A percentile compares a stretch with the other conserved stretches of the same genome.
Evolutionary conservation across 2,113 vertebrate genomes (phyloP).

Genomic region (Barbus barbus): DNA sequence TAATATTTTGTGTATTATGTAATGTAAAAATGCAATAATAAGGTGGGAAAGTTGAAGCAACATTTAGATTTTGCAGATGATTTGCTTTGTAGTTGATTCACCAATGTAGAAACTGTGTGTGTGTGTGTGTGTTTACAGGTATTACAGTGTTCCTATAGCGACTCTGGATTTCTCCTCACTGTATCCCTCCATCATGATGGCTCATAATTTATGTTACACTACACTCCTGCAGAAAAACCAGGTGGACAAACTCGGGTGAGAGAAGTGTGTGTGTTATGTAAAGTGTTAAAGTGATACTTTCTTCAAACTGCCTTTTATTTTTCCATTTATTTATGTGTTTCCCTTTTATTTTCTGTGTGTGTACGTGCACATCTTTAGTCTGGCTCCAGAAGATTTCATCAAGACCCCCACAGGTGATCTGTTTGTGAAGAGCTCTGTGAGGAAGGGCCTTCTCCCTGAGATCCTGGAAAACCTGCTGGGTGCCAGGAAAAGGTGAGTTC

Average conservation of each 20-base stretch:
- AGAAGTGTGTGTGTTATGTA: neutral
- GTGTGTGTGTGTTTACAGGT: slow-evolving; percentile 67
- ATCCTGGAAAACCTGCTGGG: slow-evolving; percentile 89
- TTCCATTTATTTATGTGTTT: neutral
- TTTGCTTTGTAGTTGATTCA: neutral
- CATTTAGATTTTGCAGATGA: neutral
- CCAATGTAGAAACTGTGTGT: neutral
- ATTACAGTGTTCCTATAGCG: slow-evolving; percentile 86
- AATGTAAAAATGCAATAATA: neutral
- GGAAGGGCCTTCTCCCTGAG: slow-evolving; percentile 89
- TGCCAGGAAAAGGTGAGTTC: slow-evolving; percentile 83
- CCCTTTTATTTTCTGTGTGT: neutral
- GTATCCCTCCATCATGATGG: slow-evolving; percentile 96
- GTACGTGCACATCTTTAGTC: slow-evolving; percentile 63
- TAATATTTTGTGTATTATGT: neutral
- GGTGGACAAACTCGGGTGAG: slow-evolving; percentile 76
- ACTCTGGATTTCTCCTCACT: slow-evolving; percentile 92
- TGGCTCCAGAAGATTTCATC: slow-evolving; percentile 85
- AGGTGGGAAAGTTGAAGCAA: neutral
- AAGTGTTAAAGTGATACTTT: neutral
- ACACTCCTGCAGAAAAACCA: slow-evolving; percentile 82
- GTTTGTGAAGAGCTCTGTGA: slow-evolving; percentile 85
- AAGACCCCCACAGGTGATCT: slow-evolving; percentile 85
- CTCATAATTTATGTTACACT: slow-evolving; percentile 92
- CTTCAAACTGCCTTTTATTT: neutral